Conservation (phyloP, 2,888 invertebrate genomes). For the Hypomecis punctinalis region DNA sequence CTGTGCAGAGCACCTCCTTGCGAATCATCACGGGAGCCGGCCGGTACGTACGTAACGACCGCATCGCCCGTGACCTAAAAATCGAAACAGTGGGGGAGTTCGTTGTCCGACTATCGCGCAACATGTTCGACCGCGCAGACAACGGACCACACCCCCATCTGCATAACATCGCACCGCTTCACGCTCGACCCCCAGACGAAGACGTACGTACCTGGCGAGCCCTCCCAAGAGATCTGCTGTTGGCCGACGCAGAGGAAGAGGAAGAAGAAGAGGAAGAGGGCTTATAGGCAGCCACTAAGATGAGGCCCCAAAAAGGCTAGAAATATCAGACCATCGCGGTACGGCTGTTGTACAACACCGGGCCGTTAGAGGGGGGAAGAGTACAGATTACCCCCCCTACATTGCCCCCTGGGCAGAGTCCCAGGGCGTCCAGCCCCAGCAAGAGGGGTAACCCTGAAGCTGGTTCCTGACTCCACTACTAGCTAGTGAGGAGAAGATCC, state of each 20-base stretch:
- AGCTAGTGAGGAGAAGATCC: too few species aligned
- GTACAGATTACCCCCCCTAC: too few species aligned
- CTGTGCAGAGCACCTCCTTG: slow-evolving; percentile 12
- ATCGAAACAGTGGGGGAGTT: slow-evolving; percentile 18
- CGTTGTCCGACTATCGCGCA: neutral
- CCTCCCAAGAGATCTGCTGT: slow-evolving; percentile 2
- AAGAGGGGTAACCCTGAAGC: too few species aligned
- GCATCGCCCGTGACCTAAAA: slow-evolving; percentile 20
- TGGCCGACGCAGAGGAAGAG: neutral
- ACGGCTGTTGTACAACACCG: too few species aligned
- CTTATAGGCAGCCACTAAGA: neutral
- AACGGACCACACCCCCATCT: slow-evolving; percentile 9
- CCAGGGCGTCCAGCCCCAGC: too few species aligned
- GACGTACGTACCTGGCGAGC: neutral
- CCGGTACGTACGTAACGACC: slow-evolving; percentile 19
- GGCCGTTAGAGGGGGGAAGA: too few species aligned
- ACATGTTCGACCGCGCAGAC: slow-evolving; percentile 6
- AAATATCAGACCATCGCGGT: too few species aligned
- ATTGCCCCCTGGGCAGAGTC: too few species aligned
- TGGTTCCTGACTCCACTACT: too few species aligned
- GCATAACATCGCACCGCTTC: neutral
- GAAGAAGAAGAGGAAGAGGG: too few species aligned
- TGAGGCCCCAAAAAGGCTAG: too few species aligned
- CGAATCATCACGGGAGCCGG: slow-evolving; percentile 1
- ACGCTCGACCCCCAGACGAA: slow-evolving; percentile 1